phyloP scores from a whole-genome alignment of 2,797 vertebrate genomes.

The Nannoperca australis region DNA sequence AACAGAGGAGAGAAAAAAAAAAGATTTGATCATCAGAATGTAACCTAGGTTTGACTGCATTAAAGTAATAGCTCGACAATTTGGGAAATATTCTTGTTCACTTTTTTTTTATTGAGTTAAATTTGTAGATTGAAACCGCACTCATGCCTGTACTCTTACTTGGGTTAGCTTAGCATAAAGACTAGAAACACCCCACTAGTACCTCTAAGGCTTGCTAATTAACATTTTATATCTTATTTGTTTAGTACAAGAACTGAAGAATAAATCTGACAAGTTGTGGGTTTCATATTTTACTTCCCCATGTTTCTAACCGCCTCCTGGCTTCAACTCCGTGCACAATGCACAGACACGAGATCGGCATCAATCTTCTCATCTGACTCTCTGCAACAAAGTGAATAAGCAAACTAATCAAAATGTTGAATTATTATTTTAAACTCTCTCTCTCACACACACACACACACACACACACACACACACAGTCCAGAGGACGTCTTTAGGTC shows the following conservation, averaged over 20 bases:
- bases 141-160: neutral
- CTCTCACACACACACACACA: conserved; percentile 4
- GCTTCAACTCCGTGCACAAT: neutral
- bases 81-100: neutral
- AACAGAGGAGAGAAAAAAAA: conserved; percentile 12
- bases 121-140: neutral
- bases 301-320: conserved; percentile 6
- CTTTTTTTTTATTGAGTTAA: neutral
- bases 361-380: neutral
- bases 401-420: neutral
- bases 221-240: too few species aligned
- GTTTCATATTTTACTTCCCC: neutral
- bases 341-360: neutral
- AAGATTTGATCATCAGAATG: conserved; percentile 33
- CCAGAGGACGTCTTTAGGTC: conserved; percentile 58
- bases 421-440: conserved; percentile 10
- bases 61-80: conserved; percentile 9
- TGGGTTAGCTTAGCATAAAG: neutral
- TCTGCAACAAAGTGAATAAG: conserved; percentile 1
- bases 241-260: too few species aligned
- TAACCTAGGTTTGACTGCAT: conserved; percentile 11
- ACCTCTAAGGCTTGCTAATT: too few species aligned
- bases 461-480: conserved; percentile 15
- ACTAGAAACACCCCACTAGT: neutral
- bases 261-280: neutral